A percentile compares a stretch with the other conserved stretches of the same genome.
phyloP scores from a whole-genome alignment of 1,140 invertebrate genomes.

The Amphibalanus amphitrite region DNA sequence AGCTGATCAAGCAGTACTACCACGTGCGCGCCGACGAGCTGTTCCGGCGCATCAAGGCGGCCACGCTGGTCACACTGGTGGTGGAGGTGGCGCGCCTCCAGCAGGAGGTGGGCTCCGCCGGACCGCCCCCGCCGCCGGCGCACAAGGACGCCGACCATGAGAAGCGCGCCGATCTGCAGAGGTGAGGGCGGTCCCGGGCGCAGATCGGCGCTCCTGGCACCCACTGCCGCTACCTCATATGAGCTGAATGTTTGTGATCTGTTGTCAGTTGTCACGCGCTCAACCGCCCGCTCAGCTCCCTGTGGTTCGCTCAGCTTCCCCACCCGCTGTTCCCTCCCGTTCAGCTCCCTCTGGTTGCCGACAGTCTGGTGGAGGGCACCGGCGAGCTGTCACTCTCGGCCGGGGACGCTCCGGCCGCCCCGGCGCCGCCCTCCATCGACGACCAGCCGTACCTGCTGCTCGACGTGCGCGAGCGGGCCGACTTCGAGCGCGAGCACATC shows the following conservation, averaged over 20 bases:
- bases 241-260: conserved; percentile 4
- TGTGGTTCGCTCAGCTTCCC: conserved; percentile 6
- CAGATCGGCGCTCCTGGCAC: neutral
- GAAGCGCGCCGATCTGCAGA: conserved; percentile 8
- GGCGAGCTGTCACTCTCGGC: conserved; percentile 6
- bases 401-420: conserved; percentile 5
- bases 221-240: neutral
- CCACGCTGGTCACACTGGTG: conserved; percentile 31
- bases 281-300: neutral
- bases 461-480: conserved; percentile 31
- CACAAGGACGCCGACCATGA: neutral
- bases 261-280: conserved; percentile 6
- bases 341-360: conserved; percentile 29
- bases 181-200: neutral
- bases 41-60: conserved; percentile 33
- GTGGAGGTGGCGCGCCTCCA: conserved; percentile 12
- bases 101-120: conserved; percentile 14
- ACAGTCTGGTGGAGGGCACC: conserved; percentile 20
- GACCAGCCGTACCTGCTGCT: conserved; percentile 30
- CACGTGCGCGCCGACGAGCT: conserved; percentile 28
- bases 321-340: conserved; percentile 17
- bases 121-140: neutral
- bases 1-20: conserved; percentile 38
- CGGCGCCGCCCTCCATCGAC: conserved; percentile 5
- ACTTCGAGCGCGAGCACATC: conserved; percentile 29